Base-by-base conservation (phyloP, 1,140 invertebrate species). In the Megalopta genalis region DNA sequence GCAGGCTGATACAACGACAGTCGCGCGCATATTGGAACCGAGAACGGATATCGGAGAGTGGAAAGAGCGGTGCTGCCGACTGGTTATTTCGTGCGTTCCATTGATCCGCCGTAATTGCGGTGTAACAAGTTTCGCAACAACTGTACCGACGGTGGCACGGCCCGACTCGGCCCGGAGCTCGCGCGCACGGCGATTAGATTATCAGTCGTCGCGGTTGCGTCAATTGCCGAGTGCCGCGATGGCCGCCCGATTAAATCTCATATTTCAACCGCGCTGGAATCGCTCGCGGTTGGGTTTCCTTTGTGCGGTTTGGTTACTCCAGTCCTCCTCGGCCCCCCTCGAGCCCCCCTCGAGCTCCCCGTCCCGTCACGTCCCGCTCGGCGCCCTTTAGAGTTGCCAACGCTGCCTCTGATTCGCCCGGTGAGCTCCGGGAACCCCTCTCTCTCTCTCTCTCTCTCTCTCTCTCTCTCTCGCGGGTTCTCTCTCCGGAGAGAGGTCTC, bases 121-220 rank as follows among this genome's bases (percentile, higher is more conserved):
- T 39, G 54, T 66, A 73, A 80, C 70, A 71, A 80, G 72, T 80
- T 80, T 60, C 70, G 70, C 37, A 79, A 79, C 32, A 79, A 73
- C 62, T 54, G 18, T 16, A 4, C 25, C 1, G 10, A 32, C 10
- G 42, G 42, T 46, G 42, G 10, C 42, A 2, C 4, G 32, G 32
- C 32, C 32, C 32, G 32, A 4, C 42, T 12, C 42, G n/a, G n/a
- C 10, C 42, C 9, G 10, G 10, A 12, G 42, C 42, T 46, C 42
- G 49, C 18, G 12, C 49, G 5, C 42, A 32, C 23, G 32, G 32
- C 64, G 42, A 77, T 77, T 49, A 27, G 76, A 78, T 78, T 72
- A 78, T 72, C 75, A 62, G 14, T 2, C 37, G 57, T 70, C 42
- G 25, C 42, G 60, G 39, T 72, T 46, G 2, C 37, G 60, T 32